These are phyloP conservation scores for Embiotoca jacksoni DNA, from an alignment of 2,113 vertebrate species.

Conservation along the genomic window DNA sequence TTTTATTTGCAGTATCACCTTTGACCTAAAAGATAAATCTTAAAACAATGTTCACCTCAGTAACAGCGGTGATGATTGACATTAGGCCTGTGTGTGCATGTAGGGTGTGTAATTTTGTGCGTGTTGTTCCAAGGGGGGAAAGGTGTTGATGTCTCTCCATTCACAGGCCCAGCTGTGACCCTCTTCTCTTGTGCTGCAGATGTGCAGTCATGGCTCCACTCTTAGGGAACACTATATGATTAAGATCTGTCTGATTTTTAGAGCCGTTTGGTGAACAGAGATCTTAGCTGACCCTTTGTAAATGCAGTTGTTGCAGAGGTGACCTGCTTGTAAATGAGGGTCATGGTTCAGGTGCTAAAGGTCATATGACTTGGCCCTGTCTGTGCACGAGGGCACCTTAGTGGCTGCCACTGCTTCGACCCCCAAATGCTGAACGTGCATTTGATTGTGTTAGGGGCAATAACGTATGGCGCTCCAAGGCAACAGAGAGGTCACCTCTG, in stretches of 20 bases:
- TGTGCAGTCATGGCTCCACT: slow-evolving; percentile 59
- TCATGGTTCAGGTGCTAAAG: slow-evolving; percentile 83
- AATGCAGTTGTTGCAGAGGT: slow-evolving; percentile 87
- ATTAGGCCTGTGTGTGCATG: background rate
- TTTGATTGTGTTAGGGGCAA: slow-evolving; percentile 87
- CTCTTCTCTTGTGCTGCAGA: slow-evolving; percentile 50
- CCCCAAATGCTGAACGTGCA: slow-evolving; percentile 84
- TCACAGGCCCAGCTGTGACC: slow-evolving; percentile 64
- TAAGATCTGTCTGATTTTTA: slow-evolving; percentile 77
- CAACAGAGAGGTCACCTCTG: slow-evolving; percentile 80
- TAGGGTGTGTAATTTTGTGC: background rate
- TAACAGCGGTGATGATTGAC: slow-evolving; percentile 31
- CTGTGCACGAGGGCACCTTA: slow-evolving; percentile 67
- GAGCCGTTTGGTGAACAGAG: slow-evolving; percentile 77
- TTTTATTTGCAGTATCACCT: slow-evolving; percentile 5
- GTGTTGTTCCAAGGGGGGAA: background rate
- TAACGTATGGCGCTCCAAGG: slow-evolving; percentile 80
- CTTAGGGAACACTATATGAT: slow-evolving; percentile 75
- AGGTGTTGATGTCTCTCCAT: slow-evolving; percentile 45
- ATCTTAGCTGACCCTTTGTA: slow-evolving; percentile 86
- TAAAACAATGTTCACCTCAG: slow-evolving; percentile 34
- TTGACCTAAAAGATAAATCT: slow-evolving; percentile 9
- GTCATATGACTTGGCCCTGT: slow-evolving; percentile 75
- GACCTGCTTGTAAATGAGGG: slow-evolving; percentile 86
- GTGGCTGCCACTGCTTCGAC: slow-evolving; percentile 75